A percentile compares a stretch with the other conserved stretches of the same genome.
Evolutionary conservation across 2,797 vertebrate genomes (phyloP).

Genomic region (Epinephelus malabaricus): DNA sequence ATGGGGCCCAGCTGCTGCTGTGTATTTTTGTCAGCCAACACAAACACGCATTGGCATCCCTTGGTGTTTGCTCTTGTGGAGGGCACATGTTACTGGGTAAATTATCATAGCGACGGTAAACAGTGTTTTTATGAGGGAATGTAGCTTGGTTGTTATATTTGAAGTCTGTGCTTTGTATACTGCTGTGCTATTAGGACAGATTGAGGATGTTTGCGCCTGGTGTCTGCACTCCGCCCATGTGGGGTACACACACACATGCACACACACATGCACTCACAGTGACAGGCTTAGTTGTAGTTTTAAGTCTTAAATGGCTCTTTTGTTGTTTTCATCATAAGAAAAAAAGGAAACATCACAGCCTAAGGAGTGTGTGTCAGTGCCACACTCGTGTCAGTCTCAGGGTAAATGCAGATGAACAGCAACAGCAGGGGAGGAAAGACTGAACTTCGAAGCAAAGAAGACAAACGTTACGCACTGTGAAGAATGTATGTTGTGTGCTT

Average conservation of each 20-base stretch:
- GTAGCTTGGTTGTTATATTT: constrained; percentile 74
- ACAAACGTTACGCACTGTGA: constrained; percentile 26
- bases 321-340: constrained; percentile 73
- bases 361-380: constrained; percentile 69
- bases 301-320: constrained; percentile 74
- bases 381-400: constrained; percentile 73
- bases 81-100: constrained; percentile 85
- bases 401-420: constrained; percentile 73
- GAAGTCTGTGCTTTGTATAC: constrained; percentile 78
- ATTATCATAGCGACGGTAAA: constrained; percentile 85
- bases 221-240: constrained; percentile 81
- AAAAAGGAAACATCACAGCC: constrained; percentile 64
- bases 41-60: constrained; percentile 73
- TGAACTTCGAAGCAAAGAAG: constrained; percentile 46
- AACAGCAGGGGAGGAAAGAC: constrained; percentile 68
- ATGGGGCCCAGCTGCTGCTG: constrained; percentile 82
- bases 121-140: constrained; percentile 81
- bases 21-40: constrained; percentile 82
- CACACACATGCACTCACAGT: constrained; percentile 42
- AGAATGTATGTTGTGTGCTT: constrained; percentile 50
- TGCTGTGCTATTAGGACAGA: constrained; percentile 82
- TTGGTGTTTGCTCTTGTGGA: constrained; percentile 82
- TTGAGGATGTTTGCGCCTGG: constrained; percentile 85
- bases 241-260: constrained; percentile 52
- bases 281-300: constrained; percentile 70